Evolutionary conservation across 2,797 vertebrate genomes (phyloP).

Genomic region (Mormyrus proboscirostris): DNA sequence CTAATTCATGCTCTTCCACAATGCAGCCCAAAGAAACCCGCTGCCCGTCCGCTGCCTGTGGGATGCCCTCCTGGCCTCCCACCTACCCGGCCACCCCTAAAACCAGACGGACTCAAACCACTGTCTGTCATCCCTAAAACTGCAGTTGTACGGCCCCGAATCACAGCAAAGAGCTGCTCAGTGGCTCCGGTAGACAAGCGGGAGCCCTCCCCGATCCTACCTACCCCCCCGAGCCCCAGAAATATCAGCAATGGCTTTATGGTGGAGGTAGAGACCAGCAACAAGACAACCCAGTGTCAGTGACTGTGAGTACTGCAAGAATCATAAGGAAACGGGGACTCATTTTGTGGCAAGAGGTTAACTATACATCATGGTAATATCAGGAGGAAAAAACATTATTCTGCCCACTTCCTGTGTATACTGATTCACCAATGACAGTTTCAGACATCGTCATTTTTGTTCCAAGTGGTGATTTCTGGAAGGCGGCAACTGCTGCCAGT

Average conservation of each 20-base stretch:
- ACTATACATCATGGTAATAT: neutral
- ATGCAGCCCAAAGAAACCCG: conserved; percentile 40
- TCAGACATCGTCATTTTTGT: conserved; percentile 12
- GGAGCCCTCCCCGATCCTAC: conserved; percentile 28
- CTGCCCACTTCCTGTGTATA: neutral
- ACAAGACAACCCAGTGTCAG: conserved; percentile 52
- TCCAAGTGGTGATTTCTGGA: conserved; percentile 27
- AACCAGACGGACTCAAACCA: conserved; percentile 52
- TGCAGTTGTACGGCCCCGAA: conserved; percentile 45
- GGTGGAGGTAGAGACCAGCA: conserved; percentile 45
- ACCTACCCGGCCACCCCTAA: conserved; percentile 54
- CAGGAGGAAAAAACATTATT: neutral
- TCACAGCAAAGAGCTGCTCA: conserved; percentile 56
- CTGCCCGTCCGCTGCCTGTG: neutral
- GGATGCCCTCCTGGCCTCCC: conserved; percentile 25
- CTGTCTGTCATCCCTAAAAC: conserved; percentile 52
- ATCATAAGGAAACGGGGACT: neutral
- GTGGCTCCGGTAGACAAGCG: conserved; percentile 33
- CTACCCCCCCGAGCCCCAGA: conserved; percentile 50
- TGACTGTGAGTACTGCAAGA: conserved; percentile 35
- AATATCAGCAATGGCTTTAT: conserved; percentile 61
- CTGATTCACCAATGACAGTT: conserved; percentile 14
- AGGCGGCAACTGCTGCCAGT: neutral
- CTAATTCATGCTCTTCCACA: conserved; percentile 32
- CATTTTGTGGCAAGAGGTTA: neutral